Conservation (phyloP, 2,888 invertebrate genomes). For the Hypercompe scribonia region DNA sequence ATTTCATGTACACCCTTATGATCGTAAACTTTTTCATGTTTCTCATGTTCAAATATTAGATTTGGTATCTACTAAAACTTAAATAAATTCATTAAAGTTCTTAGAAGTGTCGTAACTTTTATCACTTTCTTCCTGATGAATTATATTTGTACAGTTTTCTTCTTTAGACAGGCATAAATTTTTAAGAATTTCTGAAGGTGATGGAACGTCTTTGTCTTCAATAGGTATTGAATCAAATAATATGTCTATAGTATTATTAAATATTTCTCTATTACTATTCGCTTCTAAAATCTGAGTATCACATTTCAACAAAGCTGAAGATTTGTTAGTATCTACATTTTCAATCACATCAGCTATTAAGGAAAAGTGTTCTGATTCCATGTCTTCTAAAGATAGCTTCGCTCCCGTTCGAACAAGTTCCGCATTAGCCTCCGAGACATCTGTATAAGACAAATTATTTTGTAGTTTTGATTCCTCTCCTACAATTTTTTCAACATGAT, state of each 20-base stretch:
- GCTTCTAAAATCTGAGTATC: conserved; percentile 28
- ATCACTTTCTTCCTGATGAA: conserved; percentile 47
- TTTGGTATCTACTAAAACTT: not conserved
- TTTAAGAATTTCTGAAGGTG: conserved; percentile 89
- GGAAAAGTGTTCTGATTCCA: conserved; percentile 79
- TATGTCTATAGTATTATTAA: conserved; percentile 74
- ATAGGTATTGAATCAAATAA: conserved; percentile 67
- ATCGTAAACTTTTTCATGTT: too few relatives aligned
- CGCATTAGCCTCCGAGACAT: conserved; percentile 77
- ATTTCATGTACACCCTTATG: not conserved
- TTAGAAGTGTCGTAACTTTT: conserved; percentile 56
- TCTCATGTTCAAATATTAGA: too few relatives aligned
- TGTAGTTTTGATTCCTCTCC: conserved; percentile 27
- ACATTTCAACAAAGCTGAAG: conserved; percentile 1
- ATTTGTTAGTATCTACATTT: conserved; percentile 37
- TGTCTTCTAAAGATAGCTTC: conserved; percentile 80
- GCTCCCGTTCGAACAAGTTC: conserved; percentile 80
- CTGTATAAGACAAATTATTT: conserved; percentile 54
- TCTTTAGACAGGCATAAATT: conserved; percentile 87
- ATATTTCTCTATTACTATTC: conserved; percentile 62
- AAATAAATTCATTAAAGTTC: conserved; percentile 62
- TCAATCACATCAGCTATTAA: conserved; percentile 68
- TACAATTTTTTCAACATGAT: conserved; percentile 35
- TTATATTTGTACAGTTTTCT: conserved; percentile 63
- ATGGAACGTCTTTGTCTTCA: conserved; percentile 85